Evolutionary conservation across 2,888 invertebrate genomes (phyloP).

Genomic region (Lobophora halterata): DNA sequence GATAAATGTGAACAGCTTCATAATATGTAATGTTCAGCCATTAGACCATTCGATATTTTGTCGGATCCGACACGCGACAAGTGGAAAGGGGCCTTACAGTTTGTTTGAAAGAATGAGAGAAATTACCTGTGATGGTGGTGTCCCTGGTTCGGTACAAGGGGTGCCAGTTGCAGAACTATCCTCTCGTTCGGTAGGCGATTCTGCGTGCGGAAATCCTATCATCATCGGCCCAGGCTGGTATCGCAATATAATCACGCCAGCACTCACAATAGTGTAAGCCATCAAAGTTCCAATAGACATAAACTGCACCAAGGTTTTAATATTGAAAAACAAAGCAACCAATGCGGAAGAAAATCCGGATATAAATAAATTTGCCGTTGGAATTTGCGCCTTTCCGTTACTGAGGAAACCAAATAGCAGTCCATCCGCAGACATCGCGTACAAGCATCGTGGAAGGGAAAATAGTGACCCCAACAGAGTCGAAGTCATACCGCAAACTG

Average conservation of each 20-base stretch:
- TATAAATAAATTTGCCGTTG: slow-evolving; percentile 87
- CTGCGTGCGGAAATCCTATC: slow-evolving; percentile 69
- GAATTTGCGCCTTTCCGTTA: slow-evolving; percentile 90
- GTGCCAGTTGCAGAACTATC: slow-evolving; percentile 83
- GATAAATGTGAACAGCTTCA: too few relatives aligned
- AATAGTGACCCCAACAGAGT: slow-evolving; percentile 92
- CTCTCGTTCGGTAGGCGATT: slow-evolving; percentile 80
- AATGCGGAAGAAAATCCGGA: slow-evolving; percentile 88
- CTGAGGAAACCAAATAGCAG: slow-evolving; percentile 90
- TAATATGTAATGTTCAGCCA: too few relatives aligned
- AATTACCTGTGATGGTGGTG: slow-evolving; percentile 78
- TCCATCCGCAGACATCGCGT: slow-evolving; percentile 95
- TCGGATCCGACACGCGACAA: too few relatives aligned
- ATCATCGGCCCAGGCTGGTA: slow-evolving; percentile 83
- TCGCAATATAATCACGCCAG: slow-evolving; percentile 92
- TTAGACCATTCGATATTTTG: too few relatives aligned
- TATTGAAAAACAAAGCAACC: slow-evolving; percentile 92
- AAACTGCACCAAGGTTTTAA: slow-evolving; percentile 94
- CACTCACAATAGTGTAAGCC: slow-evolving; percentile 95
- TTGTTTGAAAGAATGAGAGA: neutral
- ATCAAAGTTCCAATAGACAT: slow-evolving; percentile 95
- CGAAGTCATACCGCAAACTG: slow-evolving; percentile 95
- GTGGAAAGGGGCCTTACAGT: too few relatives aligned
- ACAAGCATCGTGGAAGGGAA: slow-evolving; percentile 91
- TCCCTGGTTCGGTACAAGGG: slow-evolving; percentile 81